Evolutionary conservation across 1,140 invertebrate species (phyloP).

Genomic region (Geopemphigus sp.): DNA sequence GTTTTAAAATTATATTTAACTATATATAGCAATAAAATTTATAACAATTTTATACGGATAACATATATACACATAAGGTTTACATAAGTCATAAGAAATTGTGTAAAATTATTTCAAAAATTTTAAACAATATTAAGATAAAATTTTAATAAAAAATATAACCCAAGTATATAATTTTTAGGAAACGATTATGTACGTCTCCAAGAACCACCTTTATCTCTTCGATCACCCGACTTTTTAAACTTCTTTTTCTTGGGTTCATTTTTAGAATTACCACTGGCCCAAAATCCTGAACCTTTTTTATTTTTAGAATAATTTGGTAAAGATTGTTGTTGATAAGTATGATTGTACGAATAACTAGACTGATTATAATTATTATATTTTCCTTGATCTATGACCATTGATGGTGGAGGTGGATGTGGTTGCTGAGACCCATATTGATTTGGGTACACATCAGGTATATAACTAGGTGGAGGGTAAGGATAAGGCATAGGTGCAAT

Average conservation of each 20-base stretch:
- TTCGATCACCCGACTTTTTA: slow-evolving; percentile 41
- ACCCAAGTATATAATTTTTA: slow-evolving; percentile 11
- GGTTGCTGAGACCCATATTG: slow-evolving; percentile 48
- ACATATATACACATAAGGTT: slow-evolving; percentile 16
- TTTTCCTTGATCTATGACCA: slow-evolving; percentile 22
- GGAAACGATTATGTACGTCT: slow-evolving; percentile 36
- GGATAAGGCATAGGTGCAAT: slow-evolving; percentile 49
- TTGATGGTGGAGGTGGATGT: slow-evolving; percentile 44
- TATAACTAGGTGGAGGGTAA: slow-evolving; percentile 38
- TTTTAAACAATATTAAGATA: slow-evolving; percentile 20
- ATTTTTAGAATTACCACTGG: slow-evolving; percentile 12
- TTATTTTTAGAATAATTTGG: slow-evolving; percentile 32
- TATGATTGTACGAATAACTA: background rate
- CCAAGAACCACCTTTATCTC: slow-evolving; percentile 41
- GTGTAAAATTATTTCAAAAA: slow-evolving; percentile 9
- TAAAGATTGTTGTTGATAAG: slow-evolving; percentile 13
- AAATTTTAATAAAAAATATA: slow-evolving; percentile 14
- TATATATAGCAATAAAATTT: slow-evolving; percentile 36
- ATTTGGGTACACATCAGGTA: slow-evolving; percentile 39
- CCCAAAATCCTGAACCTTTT: slow-evolving; percentile 32
- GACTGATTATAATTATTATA: slow-evolving; percentile 41
- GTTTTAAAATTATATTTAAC: background rate
- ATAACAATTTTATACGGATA: slow-evolving; percentile 38
- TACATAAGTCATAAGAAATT: slow-evolving; percentile 1
- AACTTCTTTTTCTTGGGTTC: slow-evolving; percentile 43